These are phyloP conservation scores for Nothobranchius kuhntae DNA, from an alignment of 2,113 vertebrate species.

Conservation along the genomic window DNA sequence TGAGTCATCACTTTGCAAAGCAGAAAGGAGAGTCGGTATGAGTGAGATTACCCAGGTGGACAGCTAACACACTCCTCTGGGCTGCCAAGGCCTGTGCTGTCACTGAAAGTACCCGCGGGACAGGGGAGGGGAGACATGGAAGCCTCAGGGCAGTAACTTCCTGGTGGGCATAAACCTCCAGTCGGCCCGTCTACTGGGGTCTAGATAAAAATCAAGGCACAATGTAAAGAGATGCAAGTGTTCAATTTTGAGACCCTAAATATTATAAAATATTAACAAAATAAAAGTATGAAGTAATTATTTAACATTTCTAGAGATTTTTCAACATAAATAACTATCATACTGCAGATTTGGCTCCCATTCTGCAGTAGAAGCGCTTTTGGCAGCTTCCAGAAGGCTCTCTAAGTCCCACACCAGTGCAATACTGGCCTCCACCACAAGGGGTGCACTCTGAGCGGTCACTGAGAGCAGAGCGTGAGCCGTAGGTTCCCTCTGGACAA, in stretches of 20 bases:
- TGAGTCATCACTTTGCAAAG: slow-evolving; percentile 1
- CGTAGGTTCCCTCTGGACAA: slow-evolving; percentile 84
- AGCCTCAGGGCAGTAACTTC: slow-evolving; percentile 82
- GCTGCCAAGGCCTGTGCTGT: slow-evolving; percentile 74
- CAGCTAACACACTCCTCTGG: slow-evolving; percentile 81
- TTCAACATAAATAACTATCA: slow-evolving; percentile 30
- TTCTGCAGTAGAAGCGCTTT: slow-evolving; percentile 85
- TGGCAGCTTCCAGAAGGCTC: slow-evolving; percentile 81
- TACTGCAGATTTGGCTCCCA: slow-evolving; percentile 81
- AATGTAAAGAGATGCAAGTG: not conserved
- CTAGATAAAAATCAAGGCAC: slow-evolving; percentile 56
- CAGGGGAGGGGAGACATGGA: slow-evolving; percentile 81
- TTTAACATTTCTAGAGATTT: not conserved
- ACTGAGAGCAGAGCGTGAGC: slow-evolving; percentile 71
- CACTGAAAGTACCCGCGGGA: slow-evolving; percentile 86
- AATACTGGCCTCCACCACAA: slow-evolving; percentile 83
- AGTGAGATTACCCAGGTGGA: slow-evolving; percentile 81
- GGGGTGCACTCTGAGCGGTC: slow-evolving; percentile 72
- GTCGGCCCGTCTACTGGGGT: slow-evolving; percentile 80
- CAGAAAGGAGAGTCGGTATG: not conserved
- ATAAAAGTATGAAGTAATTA: not conserved
- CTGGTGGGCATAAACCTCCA: slow-evolving; percentile 83
- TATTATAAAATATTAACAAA: not conserved
- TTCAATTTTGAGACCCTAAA: not conserved
- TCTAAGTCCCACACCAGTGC: slow-evolving; percentile 76